These are phyloP conservation scores for Rhagium mordax DNA, from an alignment of 2,888 invertebrate species.

Conservation along the genomic window DNA sequence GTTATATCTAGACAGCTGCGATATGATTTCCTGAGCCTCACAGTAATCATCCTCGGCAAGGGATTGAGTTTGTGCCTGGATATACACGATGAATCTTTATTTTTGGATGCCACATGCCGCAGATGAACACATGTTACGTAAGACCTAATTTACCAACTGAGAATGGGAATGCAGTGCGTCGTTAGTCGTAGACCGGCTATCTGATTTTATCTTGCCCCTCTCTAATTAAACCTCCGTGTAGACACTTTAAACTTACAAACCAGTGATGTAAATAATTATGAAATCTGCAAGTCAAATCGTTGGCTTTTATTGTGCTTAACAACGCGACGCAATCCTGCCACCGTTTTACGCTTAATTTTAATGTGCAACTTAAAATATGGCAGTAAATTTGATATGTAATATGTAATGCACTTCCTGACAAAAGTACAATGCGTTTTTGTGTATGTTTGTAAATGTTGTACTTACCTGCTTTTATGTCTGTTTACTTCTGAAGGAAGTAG, in stretches of 20 bases:
- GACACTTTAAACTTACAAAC: slow-evolving; percentile 31
- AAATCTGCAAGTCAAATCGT: slow-evolving; percentile 38
- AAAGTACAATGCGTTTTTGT: too few relatives aligned
- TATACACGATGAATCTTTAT: slow-evolving; percentile 41
- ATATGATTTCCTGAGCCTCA: slow-evolving; percentile 31
- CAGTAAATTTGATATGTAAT: neutral
- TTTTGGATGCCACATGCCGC: slow-evolving; percentile 48
- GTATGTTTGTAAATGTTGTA: too few relatives aligned
- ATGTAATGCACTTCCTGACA: neutral
- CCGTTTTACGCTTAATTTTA: slow-evolving; percentile 19
- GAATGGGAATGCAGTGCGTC: slow-evolving; percentile 1
- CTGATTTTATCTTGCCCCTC: slow-evolving; percentile 25
- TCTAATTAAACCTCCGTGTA: slow-evolving; percentile 29
- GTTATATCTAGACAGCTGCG: slow-evolving; percentile 32
- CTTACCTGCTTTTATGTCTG: too few relatives aligned
- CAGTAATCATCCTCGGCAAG: slow-evolving; percentile 40
- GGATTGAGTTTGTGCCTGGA: slow-evolving; percentile 22
- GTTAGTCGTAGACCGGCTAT: neutral
- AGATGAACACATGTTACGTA: slow-evolving; percentile 52
- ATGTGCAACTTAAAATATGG: neutral
- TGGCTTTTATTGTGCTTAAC: slow-evolving; percentile 23
- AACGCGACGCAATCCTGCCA: slow-evolving; percentile 19
- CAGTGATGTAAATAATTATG: slow-evolving; percentile 31
- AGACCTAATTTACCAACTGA: slow-evolving; percentile 41
- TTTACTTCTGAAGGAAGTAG: too few relatives aligned